Evolutionary conservation across 2,888 invertebrate genomes (phyloP), one percentile per base, ranked within the genome.

Genomic region (Drosophila borealis): DNA sequence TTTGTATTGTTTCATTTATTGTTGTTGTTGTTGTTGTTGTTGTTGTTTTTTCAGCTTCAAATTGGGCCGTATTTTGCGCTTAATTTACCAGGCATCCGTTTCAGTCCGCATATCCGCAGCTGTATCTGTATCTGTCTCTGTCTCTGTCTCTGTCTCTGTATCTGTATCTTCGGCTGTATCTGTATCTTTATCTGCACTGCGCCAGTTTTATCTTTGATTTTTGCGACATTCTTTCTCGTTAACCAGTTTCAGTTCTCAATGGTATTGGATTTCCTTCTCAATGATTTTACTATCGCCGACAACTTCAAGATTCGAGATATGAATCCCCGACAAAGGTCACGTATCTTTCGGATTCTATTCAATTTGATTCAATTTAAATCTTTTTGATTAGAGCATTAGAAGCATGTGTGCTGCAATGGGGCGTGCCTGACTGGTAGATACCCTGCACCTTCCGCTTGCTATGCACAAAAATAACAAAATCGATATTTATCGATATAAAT

Each of bases 61-160:
- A 68, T 76, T 78, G 59, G 59, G 69, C 56, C 63, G 51, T 42
- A 62, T 48, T 74, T 69, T 57, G 74, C 46, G 57, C 60, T 55
- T 74, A 57, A 74, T 78, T 78, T 69, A 51, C 36, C 54, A 59
- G 50, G 17, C 55, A 75, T 56, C 62, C 70, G 48, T 25, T 66
- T 56, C 69, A 21, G 66, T 33, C 25, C 42, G 37, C 25, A 48
- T 55, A 67, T 57, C 49, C 56, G 55, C 39, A 48, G 21, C 39
- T 48, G 48, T 21, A 21, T 21, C 21, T 36, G 19, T 34, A n/a
- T 63, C 36, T 64, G 46, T 33, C 37, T 13, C n/a, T 17, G 48
- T 0, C 9, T 19, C n/a, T 50, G 34, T 34, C 9, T 34, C 11
- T 34, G 34, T 34, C 9, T 34, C 34, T 34, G 36, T 11, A 36